Evolutionary conservation across 2,888 invertebrate species (phyloP).

Genomic region (Chymomyza caudatula): DNA sequence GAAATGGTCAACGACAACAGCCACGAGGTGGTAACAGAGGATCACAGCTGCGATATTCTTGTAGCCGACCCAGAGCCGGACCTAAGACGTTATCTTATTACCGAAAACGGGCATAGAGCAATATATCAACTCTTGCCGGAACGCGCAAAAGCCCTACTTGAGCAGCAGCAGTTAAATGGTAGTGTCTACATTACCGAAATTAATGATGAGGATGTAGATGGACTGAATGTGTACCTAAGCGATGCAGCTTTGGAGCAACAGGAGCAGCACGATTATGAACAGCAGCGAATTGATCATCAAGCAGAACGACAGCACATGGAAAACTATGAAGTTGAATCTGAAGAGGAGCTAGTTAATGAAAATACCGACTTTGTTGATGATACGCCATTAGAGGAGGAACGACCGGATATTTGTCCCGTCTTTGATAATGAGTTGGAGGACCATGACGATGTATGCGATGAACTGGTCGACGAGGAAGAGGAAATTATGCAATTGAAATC

Average conservation of each 20-base stretch:
- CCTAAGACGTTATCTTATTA: conserved; percentile 38
- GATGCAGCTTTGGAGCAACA: conserved; percentile 51
- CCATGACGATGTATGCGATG: conserved; percentile 45
- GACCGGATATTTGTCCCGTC: conserved; percentile 55
- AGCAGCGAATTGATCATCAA: not conserved
- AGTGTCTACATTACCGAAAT: conserved; percentile 8
- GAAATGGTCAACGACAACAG: conserved; percentile 1
- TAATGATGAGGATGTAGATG: conserved; percentile 24
- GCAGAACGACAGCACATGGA: conserved; percentile 12
- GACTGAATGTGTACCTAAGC: conserved; percentile 51
- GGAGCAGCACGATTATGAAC: conserved; percentile 17
- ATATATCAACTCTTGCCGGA: conserved; percentile 17
- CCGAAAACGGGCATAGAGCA: conserved; percentile 14
- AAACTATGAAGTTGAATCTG: conserved; percentile 7
- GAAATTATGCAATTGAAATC: not conserved
- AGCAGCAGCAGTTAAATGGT: conserved; percentile 25
- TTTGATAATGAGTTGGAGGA: conserved; percentile 58
- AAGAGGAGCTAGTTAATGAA: conserved; percentile 37
- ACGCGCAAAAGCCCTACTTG: not conserved
- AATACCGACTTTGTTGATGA: conserved; percentile 41
- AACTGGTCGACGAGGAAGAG: conserved; percentile 1
- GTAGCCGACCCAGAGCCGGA: conserved; percentile 36
- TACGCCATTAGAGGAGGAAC: conserved; percentile 33
- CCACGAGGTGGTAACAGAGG: conserved; percentile 47
- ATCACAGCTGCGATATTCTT: conserved; percentile 55